Evolutionary conservation across 2,797 vertebrate genomes (phyloP).

Genomic region (Orestias chungarensis): DNA sequence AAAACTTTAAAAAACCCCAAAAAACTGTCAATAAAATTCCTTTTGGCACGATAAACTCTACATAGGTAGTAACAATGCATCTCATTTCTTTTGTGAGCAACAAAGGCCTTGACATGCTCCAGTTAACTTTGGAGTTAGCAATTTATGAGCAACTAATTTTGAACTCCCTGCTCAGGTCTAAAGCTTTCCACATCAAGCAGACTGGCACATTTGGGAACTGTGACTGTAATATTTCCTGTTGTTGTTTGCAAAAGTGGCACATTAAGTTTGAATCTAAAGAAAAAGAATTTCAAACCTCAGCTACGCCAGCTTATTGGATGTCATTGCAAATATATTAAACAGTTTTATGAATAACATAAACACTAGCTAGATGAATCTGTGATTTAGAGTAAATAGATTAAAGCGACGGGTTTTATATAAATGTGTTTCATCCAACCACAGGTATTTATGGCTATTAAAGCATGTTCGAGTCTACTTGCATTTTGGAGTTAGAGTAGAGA

Average conservation of each 20-base stretch:
- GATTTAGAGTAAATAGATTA: slow-evolving; percentile 10
- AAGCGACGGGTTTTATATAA: slow-evolving; percentile 2
- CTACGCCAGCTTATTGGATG: slow-evolving; percentile 15
- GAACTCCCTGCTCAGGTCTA: slow-evolving; percentile 16
- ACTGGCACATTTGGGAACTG: slow-evolving; percentile 23
- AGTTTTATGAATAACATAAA: background rate
- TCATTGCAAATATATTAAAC: slow-evolving; percentile 4
- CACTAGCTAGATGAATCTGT: background rate
- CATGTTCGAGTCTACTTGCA: slow-evolving; percentile 33
- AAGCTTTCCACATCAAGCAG: slow-evolving; percentile 22
- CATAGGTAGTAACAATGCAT: slow-evolving; percentile 58
- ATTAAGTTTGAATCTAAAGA: slow-evolving; percentile 9
- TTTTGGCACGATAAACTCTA: slow-evolving; percentile 48
- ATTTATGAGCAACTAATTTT: slow-evolving; percentile 57
- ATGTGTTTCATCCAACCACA: slow-evolving; percentile 3
- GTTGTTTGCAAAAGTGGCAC: slow-evolving; percentile 1
- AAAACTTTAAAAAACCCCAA: no score
- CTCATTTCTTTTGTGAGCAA: slow-evolving; percentile 54
- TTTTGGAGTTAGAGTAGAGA: slow-evolving; percentile 34
- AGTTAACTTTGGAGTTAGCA: slow-evolving; percentile 40
- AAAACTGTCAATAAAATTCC: slow-evolving; percentile 30
- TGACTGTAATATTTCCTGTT: slow-evolving; percentile 15
- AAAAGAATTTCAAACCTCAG: slow-evolving; percentile 15
- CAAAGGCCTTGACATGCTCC: slow-evolving; percentile 45
- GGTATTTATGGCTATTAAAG: slow-evolving; percentile 25